Percentiles rank a stretch among this genome's conserved stretches.
Evolutionary conservation across 2,113 vertebrate genomes (phyloP).

Genomic region (Tor tambroides): DNA sequence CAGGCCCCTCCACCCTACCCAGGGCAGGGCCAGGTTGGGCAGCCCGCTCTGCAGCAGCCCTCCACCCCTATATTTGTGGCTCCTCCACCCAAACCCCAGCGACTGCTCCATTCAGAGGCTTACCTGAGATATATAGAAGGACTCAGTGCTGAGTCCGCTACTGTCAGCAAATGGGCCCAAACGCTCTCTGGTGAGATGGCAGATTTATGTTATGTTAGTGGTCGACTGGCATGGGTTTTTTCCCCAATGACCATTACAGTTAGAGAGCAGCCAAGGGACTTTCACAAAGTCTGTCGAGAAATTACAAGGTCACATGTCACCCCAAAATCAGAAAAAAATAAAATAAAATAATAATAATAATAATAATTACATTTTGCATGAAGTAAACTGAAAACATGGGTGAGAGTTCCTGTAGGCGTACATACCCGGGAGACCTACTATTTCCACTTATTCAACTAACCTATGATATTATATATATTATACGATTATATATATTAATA

Average conservation of each 20-base stretch:
- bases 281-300: no score
- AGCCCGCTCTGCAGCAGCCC: constrained; percentile 89
- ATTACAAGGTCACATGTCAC: no score
- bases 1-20: constrained; percentile 92
- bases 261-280: neutral
- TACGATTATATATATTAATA: no score
- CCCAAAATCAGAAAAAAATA: no score
- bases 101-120: constrained; percentile 96
- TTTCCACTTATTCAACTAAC: no score
- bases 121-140: constrained; percentile 98
- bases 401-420: neutral
- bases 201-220: neutral
- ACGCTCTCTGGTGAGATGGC: constrained; percentile 84
- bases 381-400: neutral
- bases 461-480: no score
- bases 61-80: constrained; percentile 95
- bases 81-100: constrained; percentile 92
- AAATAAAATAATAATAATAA: neutral
- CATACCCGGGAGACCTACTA: no score
- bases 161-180: constrained; percentile 98
- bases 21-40: constrained; percentile 82
- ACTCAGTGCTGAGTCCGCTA: constrained; percentile 90
- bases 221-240: neutral
- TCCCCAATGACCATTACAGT: neutral
- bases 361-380: neutral